Evolutionary conservation across 2,888 invertebrate genomes (phyloP).

Genomic region (Clistopyga incitator): DNA sequence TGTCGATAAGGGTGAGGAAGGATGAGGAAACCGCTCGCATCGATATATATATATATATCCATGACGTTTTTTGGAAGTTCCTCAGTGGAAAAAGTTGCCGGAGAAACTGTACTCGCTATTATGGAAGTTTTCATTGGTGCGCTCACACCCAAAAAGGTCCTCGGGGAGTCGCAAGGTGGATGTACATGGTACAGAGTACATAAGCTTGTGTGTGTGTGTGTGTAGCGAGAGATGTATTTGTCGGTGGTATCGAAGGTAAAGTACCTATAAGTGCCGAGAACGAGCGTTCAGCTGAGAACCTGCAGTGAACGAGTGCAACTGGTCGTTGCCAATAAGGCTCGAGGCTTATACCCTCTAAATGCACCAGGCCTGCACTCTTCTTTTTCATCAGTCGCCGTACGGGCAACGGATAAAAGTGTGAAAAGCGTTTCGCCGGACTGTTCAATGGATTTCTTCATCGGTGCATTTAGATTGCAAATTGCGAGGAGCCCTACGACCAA

Average conservation of each 20-base stretch:
- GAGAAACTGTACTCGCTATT: conserved; percentile 45
- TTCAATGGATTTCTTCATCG: conserved; percentile 48
- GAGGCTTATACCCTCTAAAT: conserved; percentile 23
- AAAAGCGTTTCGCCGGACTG: conserved; percentile 27
- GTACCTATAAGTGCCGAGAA: conserved; percentile 27
- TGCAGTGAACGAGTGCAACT: conserved; percentile 53
- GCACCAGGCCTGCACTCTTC: background rate
- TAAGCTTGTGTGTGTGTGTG: background rate
- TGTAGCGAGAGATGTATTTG: background rate
- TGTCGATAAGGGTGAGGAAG: conserved; percentile 36
- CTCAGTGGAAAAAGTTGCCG: conserved; percentile 33
- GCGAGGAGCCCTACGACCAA: background rate
- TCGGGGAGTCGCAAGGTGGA: background rate
- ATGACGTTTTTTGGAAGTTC: conserved; percentile 36
- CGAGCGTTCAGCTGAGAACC: conserved; percentile 7
- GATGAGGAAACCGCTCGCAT: background rate
- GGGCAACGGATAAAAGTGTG: conserved; percentile 28
- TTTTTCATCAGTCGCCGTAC: conserved; percentile 12
- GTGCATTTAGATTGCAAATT: conserved; percentile 24
- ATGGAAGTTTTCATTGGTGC: conserved; percentile 54
- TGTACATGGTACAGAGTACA: background rate
- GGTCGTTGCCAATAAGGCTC: conserved; percentile 56
- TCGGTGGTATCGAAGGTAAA: conserved; percentile 45
- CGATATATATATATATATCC: conserved; percentile 41
- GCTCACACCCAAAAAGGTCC: background rate